A percentile compares a stretch with the other conserved stretches of the same genome.
phyloP scores from a whole-genome alignment of 2,888 invertebrate species.

The Drosophila setosimentum region DNA sequence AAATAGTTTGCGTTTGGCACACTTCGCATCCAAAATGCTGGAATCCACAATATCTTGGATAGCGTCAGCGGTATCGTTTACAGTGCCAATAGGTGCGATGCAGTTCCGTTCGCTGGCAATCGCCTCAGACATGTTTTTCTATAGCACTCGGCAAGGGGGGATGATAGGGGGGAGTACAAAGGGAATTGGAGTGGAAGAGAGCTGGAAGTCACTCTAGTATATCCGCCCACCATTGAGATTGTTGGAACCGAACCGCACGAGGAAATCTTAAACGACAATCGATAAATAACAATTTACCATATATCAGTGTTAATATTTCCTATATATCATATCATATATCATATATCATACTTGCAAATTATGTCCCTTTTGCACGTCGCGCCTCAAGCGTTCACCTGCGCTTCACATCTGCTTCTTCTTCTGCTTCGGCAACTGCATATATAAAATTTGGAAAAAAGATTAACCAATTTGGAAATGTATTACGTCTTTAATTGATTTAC shows the following conservation, averaged over 20 bases:
- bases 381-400: neutral
- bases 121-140: conserved; percentile 75
- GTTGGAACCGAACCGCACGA: conserved; percentile 15
- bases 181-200: conserved; percentile 73
- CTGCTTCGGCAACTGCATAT: neutral
- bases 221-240: conserved; percentile 69
- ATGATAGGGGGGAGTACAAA: conserved; percentile 39
- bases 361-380: conserved; percentile 12
- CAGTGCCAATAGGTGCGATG: conserved; percentile 64
- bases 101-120: conserved; percentile 63
- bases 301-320: too few relatives aligned
- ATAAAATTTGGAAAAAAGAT: neutral
- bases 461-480: too few relatives aligned
- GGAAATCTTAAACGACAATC: conserved; percentile 40
- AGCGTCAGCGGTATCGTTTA: conserved; percentile 56
- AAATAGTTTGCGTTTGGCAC: conserved; percentile 10
- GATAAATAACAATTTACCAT: neutral
- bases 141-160: conserved; percentile 20
- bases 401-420: neutral
- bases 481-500: too few relatives aligned
- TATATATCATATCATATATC: neutral
- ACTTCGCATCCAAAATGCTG: conserved; percentile 10
- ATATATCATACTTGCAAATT: conserved; percentile 7
- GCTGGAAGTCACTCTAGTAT: conserved; percentile 49
- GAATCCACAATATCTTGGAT: conserved; percentile 16